Conservation (phyloP, 2,797 vertebrate species). For the Rachycentron canadum region DNA sequence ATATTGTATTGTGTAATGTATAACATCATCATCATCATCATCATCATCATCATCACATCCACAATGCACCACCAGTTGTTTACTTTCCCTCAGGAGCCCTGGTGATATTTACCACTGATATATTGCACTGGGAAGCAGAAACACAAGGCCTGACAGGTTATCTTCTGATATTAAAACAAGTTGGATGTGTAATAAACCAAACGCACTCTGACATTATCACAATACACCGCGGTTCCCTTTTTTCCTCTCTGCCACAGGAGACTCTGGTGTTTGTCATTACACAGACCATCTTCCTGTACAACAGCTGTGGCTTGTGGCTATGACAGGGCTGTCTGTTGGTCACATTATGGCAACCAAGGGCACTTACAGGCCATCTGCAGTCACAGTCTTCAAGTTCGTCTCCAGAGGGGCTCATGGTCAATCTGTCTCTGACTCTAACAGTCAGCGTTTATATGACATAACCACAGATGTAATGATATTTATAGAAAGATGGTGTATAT, state of each 20-base stretch:
- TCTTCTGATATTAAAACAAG: conserved; percentile 32
- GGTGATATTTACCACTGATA: conserved; percentile 24
- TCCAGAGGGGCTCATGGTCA: conserved; percentile 16
- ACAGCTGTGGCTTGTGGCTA: conserved; percentile 34
- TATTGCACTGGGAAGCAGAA: conserved; percentile 46
- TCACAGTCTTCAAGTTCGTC: background rate
- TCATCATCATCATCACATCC: background rate
- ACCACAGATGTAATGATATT: conserved; percentile 23
- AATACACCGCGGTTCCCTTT: conserved; percentile 24
- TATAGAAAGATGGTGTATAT: background rate
- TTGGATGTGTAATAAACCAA: conserved; percentile 25
- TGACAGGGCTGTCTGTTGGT: background rate
- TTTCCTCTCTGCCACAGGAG: background rate
- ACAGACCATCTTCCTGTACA: background rate
- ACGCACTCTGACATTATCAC: conserved; percentile 27
- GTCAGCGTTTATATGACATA: conserved; percentile 28
- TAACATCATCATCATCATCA: background rate
- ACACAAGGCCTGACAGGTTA: conserved; percentile 11
- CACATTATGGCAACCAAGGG: conserved; percentile 10
- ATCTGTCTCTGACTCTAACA: background rate
- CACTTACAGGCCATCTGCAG: background rate
- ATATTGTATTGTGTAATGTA: background rate
- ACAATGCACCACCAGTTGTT: background rate
- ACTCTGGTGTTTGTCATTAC: conserved; percentile 22
- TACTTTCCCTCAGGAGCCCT: conserved; percentile 3